A percentile compares a stretch with the other conserved stretches of the same genome.
Conservation (phyloP, 2,113 vertebrate genomes). For the Butastur rufipennis region DNA sequence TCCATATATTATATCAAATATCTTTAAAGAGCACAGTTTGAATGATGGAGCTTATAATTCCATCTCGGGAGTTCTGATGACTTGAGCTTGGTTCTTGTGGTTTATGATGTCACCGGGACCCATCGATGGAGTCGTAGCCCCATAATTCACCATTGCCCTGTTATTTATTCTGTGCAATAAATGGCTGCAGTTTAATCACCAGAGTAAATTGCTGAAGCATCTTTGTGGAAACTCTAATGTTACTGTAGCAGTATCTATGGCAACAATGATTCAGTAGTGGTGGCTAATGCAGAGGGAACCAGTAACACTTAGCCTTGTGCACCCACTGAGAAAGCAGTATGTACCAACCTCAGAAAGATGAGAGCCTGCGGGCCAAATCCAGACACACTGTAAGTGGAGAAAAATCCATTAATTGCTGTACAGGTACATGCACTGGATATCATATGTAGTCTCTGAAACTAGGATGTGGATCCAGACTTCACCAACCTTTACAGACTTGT, state of each 20-base stretch:
- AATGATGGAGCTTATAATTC: constrained; percentile 40
- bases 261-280: background rate
- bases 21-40: constrained; percentile 30
- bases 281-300: background rate
- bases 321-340: background rate
- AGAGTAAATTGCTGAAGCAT: constrained; percentile 58
- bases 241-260: constrained; percentile 5
- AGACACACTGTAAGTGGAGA: background rate
- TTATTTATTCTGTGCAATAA: constrained; percentile 62
- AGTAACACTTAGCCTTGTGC: background rate
- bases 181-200: constrained; percentile 61
- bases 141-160: constrained; percentile 44
- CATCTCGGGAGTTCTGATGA: constrained; percentile 36
- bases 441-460: background rate
- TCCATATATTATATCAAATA: background rate
- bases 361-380: background rate
- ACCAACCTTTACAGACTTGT: background rate
- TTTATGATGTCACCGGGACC: constrained; percentile 49
- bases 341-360: background rate
- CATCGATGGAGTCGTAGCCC: constrained; percentile 52
- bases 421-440: background rate
- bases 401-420: background rate
- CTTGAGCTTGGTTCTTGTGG: constrained; percentile 57
- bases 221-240: constrained; percentile 58
- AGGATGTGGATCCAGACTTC: background rate